Evolutionary conservation across 2,888 invertebrate species (phyloP).

Genomic region (Cylloceria caligata): DNA sequence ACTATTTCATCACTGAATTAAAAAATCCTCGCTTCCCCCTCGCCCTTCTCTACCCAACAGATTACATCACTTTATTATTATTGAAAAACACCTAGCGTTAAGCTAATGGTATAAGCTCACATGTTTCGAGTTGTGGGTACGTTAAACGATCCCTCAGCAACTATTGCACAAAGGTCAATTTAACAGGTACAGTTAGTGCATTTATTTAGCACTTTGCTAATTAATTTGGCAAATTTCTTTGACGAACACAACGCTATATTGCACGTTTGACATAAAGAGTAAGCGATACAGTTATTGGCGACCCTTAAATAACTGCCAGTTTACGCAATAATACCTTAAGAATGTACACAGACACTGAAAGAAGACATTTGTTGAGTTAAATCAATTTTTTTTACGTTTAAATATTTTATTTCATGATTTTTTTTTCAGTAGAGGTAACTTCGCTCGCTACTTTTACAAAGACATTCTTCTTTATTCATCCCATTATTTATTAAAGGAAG

Average conservation of each 20-base stretch:
- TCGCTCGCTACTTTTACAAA: neutral
- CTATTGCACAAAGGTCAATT: slow-evolving; percentile 65
- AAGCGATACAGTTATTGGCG: neutral
- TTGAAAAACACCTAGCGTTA: neutral
- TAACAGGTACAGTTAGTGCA: slow-evolving; percentile 50
- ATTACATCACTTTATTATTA: neutral
- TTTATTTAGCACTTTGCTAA: slow-evolving; percentile 65
- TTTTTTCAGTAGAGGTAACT: neutral
- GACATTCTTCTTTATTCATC: neutral
- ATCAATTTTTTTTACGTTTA: neutral
- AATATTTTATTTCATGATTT: neutral
- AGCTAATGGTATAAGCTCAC: neutral
- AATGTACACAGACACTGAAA: neutral
- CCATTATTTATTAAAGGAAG: neutral
- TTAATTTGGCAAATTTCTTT: slow-evolving; percentile 47
- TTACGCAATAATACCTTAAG: neutral
- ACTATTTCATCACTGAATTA: neutral
- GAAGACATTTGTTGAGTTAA: neutral
- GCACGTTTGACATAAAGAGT: neutral
- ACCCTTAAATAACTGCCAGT: neutral
- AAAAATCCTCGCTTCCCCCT: neutral
- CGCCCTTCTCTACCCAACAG: too few species aligned
- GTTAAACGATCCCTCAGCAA: slow-evolving; percentile 17
- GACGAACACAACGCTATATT: slow-evolving; percentile 1
- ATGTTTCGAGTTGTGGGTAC: neutral